phyloP scores from a whole-genome alignment of 2,888 invertebrate species.

The Torymus texanus region DNA sequence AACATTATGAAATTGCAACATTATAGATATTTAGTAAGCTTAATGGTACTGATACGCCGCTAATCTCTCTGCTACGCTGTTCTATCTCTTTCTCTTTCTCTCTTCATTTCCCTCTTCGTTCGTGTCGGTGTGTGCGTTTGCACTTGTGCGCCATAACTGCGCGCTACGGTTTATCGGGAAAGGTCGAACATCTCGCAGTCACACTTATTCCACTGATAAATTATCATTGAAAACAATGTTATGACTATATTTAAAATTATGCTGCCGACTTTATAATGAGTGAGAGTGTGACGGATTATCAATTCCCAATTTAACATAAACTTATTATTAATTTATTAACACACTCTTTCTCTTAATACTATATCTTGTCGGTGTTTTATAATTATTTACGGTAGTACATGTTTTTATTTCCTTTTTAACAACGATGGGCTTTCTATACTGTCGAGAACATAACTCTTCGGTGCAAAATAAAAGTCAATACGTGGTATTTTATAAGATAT shows the following conservation, averaged over 20 bases:
- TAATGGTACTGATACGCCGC: slow-evolving; percentile 58
- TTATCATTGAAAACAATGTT: slow-evolving; percentile 67
- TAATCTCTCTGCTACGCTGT: slow-evolving; percentile 31
- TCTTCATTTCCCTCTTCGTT: slow-evolving; percentile 1
- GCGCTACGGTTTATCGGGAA: slow-evolving; percentile 68
- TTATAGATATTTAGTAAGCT: slow-evolving; percentile 64
- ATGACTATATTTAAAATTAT: slow-evolving; percentile 69
- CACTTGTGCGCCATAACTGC: slow-evolving; percentile 55
- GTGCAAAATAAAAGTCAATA: neutral
- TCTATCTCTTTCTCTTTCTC: slow-evolving; percentile 42
- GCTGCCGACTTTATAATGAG: slow-evolving; percentile 59
- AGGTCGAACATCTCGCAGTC: slow-evolving; percentile 72
- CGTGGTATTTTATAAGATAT: slow-evolving; percentile 8
- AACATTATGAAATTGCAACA: slow-evolving; percentile 65
- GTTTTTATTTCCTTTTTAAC: too few species aligned
- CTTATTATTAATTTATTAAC: slow-evolving; percentile 1
- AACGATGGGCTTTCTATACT: too few species aligned
- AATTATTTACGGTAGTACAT: too few species aligned
- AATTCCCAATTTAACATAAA: slow-evolving; percentile 1
- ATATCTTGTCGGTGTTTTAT: too few species aligned
- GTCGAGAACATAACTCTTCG: too few species aligned
- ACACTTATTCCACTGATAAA: slow-evolving; percentile 70
- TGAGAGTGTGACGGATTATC: neutral
- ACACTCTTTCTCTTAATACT: too few species aligned
- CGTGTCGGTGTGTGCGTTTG: slow-evolving; percentile 41